A percentile compares a stretch with the other conserved stretches of the same genome.
These are phyloP conservation scores for Urocitellus parryii DNA, from an alignment of 2,113 vertebrate species.

Conservation along the genomic window DNA sequence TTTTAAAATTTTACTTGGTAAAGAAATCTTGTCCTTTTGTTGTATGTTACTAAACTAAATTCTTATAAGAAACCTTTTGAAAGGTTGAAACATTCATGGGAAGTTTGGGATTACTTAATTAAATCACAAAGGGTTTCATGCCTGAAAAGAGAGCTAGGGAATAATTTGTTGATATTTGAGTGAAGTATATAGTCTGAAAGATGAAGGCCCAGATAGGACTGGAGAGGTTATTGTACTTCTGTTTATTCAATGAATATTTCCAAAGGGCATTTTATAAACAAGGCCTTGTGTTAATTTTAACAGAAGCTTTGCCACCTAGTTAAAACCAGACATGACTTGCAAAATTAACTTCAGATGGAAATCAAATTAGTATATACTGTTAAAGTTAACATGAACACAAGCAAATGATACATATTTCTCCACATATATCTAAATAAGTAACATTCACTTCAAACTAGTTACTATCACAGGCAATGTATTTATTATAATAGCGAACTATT, in stretches of 20 bases:
- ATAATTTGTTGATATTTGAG: not conserved
- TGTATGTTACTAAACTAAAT: not conserved
- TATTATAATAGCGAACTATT: not conserved
- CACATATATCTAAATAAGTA: not conserved
- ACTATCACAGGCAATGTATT: not conserved
- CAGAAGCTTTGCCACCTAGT: not conserved
- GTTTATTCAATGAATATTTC: conserved; percentile 25
- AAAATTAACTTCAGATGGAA: not conserved
- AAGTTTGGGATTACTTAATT: not conserved
- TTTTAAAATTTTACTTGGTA: not conserved
- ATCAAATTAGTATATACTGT: not conserved
- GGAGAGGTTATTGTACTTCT: not conserved
- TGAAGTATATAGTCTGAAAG: not conserved
- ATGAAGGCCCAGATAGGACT: not conserved
- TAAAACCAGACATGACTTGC: not conserved
- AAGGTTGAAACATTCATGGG: conserved; percentile 1
- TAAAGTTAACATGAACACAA: not conserved
- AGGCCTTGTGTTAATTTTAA: not conserved
- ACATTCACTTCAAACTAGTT: not conserved
- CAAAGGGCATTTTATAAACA: not conserved
- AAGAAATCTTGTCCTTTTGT: not conserved
- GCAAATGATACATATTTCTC: not conserved
- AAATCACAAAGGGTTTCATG: not conserved
- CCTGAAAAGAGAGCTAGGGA: not conserved
- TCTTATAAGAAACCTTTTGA: not conserved